Conservation (phyloP, 1,140 invertebrate genomes). For the Cherax quadricarinatus region DNA sequence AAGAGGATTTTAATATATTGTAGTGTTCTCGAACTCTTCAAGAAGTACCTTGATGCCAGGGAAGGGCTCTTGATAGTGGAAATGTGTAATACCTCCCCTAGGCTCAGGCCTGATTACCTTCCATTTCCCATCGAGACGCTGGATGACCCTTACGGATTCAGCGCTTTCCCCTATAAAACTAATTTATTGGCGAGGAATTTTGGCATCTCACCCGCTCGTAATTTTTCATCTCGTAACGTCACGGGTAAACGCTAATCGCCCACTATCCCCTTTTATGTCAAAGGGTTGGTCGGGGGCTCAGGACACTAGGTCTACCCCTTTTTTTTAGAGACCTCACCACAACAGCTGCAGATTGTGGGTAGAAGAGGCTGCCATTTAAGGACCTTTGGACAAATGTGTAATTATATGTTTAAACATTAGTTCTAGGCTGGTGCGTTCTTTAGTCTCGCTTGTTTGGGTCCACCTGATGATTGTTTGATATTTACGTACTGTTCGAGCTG, state of each 20-base stretch:
- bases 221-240: background rate
- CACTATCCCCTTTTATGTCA: too few species aligned
- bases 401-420: slow-evolving; percentile 42
- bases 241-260: background rate
- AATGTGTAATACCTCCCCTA: too few species aligned
- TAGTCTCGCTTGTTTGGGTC: background rate
- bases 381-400: slow-evolving; percentile 32
- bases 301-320: background rate
- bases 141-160: too few species aligned
- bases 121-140: too few species aligned
- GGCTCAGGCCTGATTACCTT: too few species aligned
- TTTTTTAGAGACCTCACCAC: background rate
- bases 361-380: background rate
- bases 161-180: too few species aligned
- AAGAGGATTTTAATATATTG: too few species aligned
- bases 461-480: background rate
- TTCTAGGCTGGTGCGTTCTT: background rate
- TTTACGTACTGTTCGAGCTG: background rate
- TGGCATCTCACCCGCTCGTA: background rate
- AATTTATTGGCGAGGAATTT: too few species aligned
- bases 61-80: too few species aligned
- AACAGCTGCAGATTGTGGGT: background rate
- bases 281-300: background rate
- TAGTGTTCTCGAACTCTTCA: too few species aligned
- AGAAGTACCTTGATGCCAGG: too few species aligned